A percentile compares a stretch with the other conserved stretches of the same genome.
phyloP scores from a whole-genome alignment of 2,888 invertebrate genomes.

The Synergus gifuensis region DNA sequence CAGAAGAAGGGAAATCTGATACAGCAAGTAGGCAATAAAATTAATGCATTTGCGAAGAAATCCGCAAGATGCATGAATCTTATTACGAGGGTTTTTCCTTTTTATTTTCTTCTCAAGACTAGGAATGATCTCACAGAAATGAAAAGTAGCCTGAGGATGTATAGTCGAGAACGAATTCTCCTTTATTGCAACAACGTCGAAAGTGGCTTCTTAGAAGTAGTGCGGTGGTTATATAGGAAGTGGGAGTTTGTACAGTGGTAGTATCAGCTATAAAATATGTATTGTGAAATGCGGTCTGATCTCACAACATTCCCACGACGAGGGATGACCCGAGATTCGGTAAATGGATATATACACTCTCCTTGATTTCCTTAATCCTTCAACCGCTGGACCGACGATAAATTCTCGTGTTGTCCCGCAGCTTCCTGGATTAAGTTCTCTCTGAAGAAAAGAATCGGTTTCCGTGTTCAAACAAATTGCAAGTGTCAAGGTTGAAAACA shows the following conservation, averaged over 20 bases:
- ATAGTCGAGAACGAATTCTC: not conserved
- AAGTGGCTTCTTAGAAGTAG: not conserved
- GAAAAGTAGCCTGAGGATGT: not conserved
- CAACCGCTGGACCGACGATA: not conserved
- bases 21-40: not conserved
- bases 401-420: not conserved
- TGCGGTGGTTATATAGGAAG: not conserved
- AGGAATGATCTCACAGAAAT: not conserved
- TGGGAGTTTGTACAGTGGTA: not conserved
- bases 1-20: not conserved
- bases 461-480: not conserved
- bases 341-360: constrained; percentile 17
- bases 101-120: not conserved
- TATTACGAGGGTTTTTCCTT: not conserved
- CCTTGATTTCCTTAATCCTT: constrained; percentile 19
- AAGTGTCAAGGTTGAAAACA: not conserved
- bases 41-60: not conserved
- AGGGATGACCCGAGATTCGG: constrained; percentile 15
- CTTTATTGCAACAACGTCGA: not conserved
- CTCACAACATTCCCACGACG: not conserved
- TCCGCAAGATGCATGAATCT: not conserved
- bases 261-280: constrained; percentile 19
- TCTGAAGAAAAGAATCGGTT: not conserved
- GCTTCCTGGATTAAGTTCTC: not conserved
- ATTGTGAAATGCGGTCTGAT: not conserved